A percentile compares a stretch with the other conserved stretches of the same genome.
Evolutionary conservation across 1,140 invertebrate genomes (phyloP).

Genomic region (Lucilia cuprina): DNA sequence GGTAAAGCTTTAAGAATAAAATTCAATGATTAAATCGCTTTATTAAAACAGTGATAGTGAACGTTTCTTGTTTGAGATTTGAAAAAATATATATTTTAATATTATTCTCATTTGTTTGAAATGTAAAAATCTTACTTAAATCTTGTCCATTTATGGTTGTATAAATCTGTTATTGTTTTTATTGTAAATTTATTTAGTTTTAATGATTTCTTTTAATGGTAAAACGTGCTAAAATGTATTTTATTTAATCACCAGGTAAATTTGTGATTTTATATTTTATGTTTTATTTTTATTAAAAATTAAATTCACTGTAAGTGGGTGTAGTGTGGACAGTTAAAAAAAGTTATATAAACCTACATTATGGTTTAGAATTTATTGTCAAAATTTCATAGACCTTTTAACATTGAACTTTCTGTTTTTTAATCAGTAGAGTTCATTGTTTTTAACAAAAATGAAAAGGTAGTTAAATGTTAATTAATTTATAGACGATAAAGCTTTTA

Average conservation of each 20-base stretch:
- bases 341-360: background rate
- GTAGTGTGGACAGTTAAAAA: background rate
- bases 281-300: background rate
- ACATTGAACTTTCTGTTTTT: background rate
- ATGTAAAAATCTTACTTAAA: background rate
- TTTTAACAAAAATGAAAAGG: too few relatives aligned
- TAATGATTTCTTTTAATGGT: slow-evolving; percentile 13
- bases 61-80: too few relatives aligned
- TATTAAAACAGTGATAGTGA: too few relatives aligned
- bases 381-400: background rate
- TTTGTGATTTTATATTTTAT: background rate
- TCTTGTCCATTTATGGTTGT: background rate
- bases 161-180: background rate
- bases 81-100: too few relatives aligned
- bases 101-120: background rate
- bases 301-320: background rate
- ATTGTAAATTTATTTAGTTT: background rate
- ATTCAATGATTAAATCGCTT: too few relatives aligned
- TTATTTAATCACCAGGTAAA: background rate
- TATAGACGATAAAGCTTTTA: too few relatives aligned
- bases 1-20: too few relatives aligned
- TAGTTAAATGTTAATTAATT: background rate
- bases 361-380: background rate
- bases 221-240: slow-evolving; percentile 8
- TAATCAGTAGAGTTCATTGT: background rate